These are phyloP conservation scores for Schizotus pectinicornis DNA, from an alignment of 2,888 invertebrate species.

Conservation along the genomic window DNA sequence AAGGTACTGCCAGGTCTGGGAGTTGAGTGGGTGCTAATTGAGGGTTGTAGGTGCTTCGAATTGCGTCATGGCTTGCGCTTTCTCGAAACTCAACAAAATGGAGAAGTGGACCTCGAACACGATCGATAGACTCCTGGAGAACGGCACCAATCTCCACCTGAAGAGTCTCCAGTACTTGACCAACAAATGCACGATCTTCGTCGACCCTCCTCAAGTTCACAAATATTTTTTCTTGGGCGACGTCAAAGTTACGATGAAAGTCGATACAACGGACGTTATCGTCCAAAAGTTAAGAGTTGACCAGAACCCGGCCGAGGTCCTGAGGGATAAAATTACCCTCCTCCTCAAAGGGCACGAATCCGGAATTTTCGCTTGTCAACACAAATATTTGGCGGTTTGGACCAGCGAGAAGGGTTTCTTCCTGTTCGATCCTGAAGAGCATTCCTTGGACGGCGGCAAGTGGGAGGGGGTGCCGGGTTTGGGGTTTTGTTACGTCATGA, in stretches of 20 bases:
- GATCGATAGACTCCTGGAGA: constrained; percentile 63
- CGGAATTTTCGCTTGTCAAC: constrained; percentile 44
- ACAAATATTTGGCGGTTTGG: constrained; percentile 50
- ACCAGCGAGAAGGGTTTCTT: constrained; percentile 41
- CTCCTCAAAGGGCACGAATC: constrained; percentile 46
- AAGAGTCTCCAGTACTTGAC: constrained; percentile 42
- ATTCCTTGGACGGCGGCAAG: constrained; percentile 44
- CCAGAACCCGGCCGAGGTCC: constrained; percentile 19
- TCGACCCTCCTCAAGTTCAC: constrained; percentile 45
- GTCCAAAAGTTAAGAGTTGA: constrained; percentile 27
- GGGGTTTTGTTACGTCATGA: constrained; percentile 40
- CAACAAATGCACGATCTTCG: constrained; percentile 36
- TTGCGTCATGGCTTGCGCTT: constrained; percentile 64
- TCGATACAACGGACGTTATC: constrained; percentile 37
- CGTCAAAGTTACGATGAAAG: constrained; percentile 44
- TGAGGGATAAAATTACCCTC: constrained; percentile 32
- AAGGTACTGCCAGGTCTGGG: constrained; percentile 41
- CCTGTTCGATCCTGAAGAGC: constrained; percentile 51
- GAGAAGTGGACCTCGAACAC: constrained; percentile 66
- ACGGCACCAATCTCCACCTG: constrained; percentile 62
- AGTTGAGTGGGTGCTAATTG: constrained; percentile 10
- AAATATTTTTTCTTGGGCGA: constrained; percentile 46
- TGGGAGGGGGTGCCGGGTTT: constrained; percentile 46
- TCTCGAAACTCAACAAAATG: constrained; percentile 63
- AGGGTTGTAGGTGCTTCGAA: constrained; percentile 59